Evolutionary conservation across 2,797 vertebrate genomes (phyloP), one percentile per base, ranked within the genome.

Genomic region (Decapterus maruadsi): DNA sequence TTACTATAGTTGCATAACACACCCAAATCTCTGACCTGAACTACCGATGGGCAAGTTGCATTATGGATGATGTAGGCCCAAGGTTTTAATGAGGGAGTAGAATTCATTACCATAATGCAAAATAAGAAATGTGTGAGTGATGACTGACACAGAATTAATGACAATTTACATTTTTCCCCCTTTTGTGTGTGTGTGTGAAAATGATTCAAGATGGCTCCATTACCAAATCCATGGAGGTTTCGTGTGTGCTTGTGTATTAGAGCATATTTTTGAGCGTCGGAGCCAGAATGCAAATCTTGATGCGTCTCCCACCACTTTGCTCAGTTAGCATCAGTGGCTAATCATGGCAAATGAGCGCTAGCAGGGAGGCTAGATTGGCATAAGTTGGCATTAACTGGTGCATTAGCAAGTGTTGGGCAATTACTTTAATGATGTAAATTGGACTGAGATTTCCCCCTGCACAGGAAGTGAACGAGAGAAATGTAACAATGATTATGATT

Each of bases 401-500:
- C 89, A 88, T 89, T 91, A 91, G 91, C 90, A 91, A 93, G 91
- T 91, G 90, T 93, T 92, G 89, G 89, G 88, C 92, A 94, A 94
- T 94, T 95, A 94, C 86, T 89, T 85, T 91, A 89, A 94, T 91
- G 87, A 92, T 85, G 82, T 88, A 93, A 95, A 94, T 91, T 92
- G 87, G 75, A 78, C 86, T 72, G 84, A 90, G 88, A 93, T 93
- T 92, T 94, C 91, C 90, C 83, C 87, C 77, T 81, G 87, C 91
- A 89, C 91, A 89, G 81, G 90, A 94, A 93, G 90, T 86, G 87
- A 92, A 89, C 29, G 80, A 75, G 87, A 90, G 82, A 90, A 93
- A 91, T 92, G 82, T 87, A 90, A 92, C 91, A 93, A 94, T 93
- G 91, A 94, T 94, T 93, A 94, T 94, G 91, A 95, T 94, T 94